Evolutionary conservation across 2,797 vertebrate genomes (phyloP).

Genomic region (Lagothrix lagotricha): DNA sequence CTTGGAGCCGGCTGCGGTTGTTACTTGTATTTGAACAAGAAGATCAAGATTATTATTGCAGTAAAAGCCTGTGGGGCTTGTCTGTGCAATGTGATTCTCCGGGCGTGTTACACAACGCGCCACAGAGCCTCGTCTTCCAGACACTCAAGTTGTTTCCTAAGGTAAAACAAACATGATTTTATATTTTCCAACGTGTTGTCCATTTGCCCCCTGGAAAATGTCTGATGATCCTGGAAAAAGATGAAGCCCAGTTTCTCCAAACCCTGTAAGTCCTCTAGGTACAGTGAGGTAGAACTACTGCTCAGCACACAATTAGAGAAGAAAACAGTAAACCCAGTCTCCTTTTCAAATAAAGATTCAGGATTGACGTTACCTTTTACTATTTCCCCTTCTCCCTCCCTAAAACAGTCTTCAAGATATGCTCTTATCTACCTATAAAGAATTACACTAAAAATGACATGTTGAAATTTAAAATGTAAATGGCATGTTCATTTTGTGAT

Average conservation of each 20-base stretch:
- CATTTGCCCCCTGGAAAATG: slow-evolving; percentile 34
- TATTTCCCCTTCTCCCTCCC: background rate
- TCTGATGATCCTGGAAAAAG: background rate
- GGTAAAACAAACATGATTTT: background rate
- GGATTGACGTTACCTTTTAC: background rate
- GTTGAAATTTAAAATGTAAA: slow-evolving; percentile 31
- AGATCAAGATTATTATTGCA: slow-evolving; percentile 72
- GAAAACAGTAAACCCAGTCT: background rate
- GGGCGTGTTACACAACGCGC: slow-evolving; percentile 69
- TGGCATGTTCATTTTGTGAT: background rate
- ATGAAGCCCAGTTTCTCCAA: background rate
- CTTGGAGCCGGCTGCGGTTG: slow-evolving; percentile 55
- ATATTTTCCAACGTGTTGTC: slow-evolving; percentile 25
- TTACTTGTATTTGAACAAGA: slow-evolving; percentile 71
- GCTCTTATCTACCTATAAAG: background rate
- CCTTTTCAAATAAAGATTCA: background rate
- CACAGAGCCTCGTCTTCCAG: background rate
- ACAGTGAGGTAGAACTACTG: background rate
- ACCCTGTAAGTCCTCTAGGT: background rate
- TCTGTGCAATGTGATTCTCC: slow-evolving; percentile 69
- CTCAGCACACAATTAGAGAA: background rate
- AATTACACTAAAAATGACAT: background rate
- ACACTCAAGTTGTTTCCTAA: background rate
- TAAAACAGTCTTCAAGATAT: background rate
- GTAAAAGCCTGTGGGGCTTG: slow-evolving; percentile 65